Evolutionary conservation across 2,888 invertebrate genomes (phyloP), one percentile per base, ranked within the genome.

Genomic region (Cosmorhoe ocellata): DNA sequence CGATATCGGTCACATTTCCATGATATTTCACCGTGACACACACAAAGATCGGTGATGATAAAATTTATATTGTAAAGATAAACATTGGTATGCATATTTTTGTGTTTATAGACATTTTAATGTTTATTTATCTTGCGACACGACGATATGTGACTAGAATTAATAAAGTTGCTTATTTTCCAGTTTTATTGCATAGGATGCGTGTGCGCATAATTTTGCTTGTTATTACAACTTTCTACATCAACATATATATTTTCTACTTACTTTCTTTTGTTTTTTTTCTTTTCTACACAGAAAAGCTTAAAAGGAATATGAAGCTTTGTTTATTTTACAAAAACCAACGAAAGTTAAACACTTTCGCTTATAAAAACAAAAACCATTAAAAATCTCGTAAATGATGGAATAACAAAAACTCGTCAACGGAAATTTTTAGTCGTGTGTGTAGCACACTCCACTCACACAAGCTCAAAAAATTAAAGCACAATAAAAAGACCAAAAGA

Each of bases 371-470:
- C 22, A 55, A 41, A 55, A 45, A 44, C 48, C 44, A 46, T 51
- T 58, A 37, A 56, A 58, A 59, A 61, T 58, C 45, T 56, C 60
- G 63, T 55, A 61, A 67, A 61, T 57, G 57, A 54, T 44, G 49
- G 31, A 50, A 40, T 38, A 43, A 45, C 52, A 36, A 61, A 64
- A 61, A 61, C 66, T 61, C 71, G 66, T 71, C 68, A 71, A 74
- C 52, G 56, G 55, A 58, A 58, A 59, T 61, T 57, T 64, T 42
- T 59, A 58, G 67, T 64, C 77, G 78, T 81, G 76, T 78, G 77
- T 74, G 65, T 51, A 56, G 63, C 81, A 77, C 78, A 64, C 72
- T 76, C 57, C 66, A 70, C 64, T 51, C 73, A 76, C 72, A 76
- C 73, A 31, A 14, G 13, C 27, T 2, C 18, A 11, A 49, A n/a